Evolutionary conservation across 2,797 vertebrate species (phyloP), one percentile per base, ranked within the genome.

Genomic region (Tadarida brasiliensis): DNA sequence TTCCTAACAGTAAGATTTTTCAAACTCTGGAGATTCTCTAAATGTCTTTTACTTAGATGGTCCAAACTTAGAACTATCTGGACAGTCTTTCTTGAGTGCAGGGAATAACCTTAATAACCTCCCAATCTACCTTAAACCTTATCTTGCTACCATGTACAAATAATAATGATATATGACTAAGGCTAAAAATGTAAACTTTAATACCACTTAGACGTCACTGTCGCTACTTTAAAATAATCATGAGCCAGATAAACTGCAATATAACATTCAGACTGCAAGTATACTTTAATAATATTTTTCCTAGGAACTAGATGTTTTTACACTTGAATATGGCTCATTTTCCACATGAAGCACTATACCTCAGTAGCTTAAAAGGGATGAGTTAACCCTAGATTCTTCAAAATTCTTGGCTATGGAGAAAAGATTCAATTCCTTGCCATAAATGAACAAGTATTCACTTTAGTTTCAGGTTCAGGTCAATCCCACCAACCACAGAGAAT

Each of bases 141-240:
- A 91, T 12, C 54, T 35, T 88, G 80, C 39, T 86, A 51, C 3
- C n/a, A 80, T 4, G 7, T 83, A 61, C 26, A 82, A 82, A 59
- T 28, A 90, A 47, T 81, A 54, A 77, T 70, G 81, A 56, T 35
- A 83, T 28, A 95, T n/a, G 59, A 92, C 74, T 90, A 88, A 96
- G 39, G 11, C 11, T 74, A 95, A 94, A 80, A 88, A 76, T 19
- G 11, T 89, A 93, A 94, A 83, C 24, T 77, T 83, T 80, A 93
- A 87, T 84, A 94, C 7, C 28, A 65, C 44, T 63, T 71, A 67
- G 28, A 68, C 47, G 54, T 92, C n/a, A 76, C 17, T 73, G 28
- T 20, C 77, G 51, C 20, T 87, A 19, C 61, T 92, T 95, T 73
- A 65, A 91, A 57, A 61, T 57, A 82, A 68, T 86, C 73, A 84